Evolutionary conservation across 2,797 vertebrate species (phyloP).

Genomic region (Rhinatrema bivittatum): DNA sequence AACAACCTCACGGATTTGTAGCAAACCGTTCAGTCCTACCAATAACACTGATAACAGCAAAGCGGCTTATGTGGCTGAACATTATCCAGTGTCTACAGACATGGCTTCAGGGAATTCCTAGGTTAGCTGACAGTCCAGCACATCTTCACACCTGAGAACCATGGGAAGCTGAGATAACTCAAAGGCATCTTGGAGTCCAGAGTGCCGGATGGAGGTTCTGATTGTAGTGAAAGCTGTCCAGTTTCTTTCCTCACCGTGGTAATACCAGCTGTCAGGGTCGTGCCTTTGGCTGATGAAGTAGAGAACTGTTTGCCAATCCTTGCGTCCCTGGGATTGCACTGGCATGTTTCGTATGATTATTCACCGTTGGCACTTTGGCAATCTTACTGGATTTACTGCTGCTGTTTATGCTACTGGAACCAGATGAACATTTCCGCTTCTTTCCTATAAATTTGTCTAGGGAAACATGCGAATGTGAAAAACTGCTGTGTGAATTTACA

Average conservation of each 20-base stretch:
- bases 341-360: constrained; percentile 88
- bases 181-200: constrained; percentile 89
- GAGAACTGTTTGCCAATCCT: constrained; percentile 84
- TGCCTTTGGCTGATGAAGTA: constrained; percentile 97
- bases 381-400: constrained; percentile 81
- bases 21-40: constrained; percentile 64
- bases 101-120: constrained; percentile 82
- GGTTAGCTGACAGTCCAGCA: constrained; percentile 76
- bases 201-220: constrained; percentile 65
- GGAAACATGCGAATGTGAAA: constrained; percentile 69
- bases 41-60: constrained; percentile 61
- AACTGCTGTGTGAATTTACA: constrained; percentile 63
- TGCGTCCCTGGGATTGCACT: constrained; percentile 80
- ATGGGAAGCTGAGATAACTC: constrained; percentile 85
- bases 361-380: constrained; percentile 84
- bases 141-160: constrained; percentile 93
- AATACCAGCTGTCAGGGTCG: constrained; percentile 82
- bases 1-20: constrained; percentile 72
- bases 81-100: constrained; percentile 63
- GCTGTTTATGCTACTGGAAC: constrained; percentile 56
- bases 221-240: constrained; percentile 66
- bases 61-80: constrained; percentile 49
- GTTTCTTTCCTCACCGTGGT: constrained; percentile 60
- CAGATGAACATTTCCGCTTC: constrained; percentile 86
- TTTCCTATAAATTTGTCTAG: constrained; percentile 83